Base-by-base conservation (phyloP, 2,113 vertebrate species). In the Amazona vittata region DNA sequence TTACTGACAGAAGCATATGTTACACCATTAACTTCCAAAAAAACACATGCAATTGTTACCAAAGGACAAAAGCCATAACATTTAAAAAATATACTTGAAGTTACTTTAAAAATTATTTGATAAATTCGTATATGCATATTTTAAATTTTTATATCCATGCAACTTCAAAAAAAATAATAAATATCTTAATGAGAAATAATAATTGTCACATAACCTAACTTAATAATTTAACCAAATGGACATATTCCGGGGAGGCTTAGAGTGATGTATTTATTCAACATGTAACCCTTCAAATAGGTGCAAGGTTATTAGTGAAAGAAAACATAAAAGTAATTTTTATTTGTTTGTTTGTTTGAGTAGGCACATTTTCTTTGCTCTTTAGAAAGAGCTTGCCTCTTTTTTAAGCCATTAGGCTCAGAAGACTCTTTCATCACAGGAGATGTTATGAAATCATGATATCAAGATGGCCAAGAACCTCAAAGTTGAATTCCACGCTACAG, bases 1-100 rank as follows among this genome's bases (percentile, higher is more conserved):
- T 94, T 94, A 89, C 77, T 96, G 91, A 96, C 95, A 97, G 90
- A 97, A 97, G 68, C 81, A 89, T 96, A 95, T 88, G 86, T 64
- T 91, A 68, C 53, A 77, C 22, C 65, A 87, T 76, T 97, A 96
- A 96, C 69, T 93, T 94, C 84, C 75, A 94, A 97, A 97, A 50
- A 97, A 98, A 90, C 82, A 93, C 5, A 6, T 60, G 86, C 70
- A 96, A 87, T 89, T 73, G 21, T 67, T 96, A 83, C 82, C 47
- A 80, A 91, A 95, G 77, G 55, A 94, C 29, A 82, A 97, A 91
- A 65, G 20, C 7, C 49, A 67, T 75, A 74, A 13, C 17, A 82
- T 88, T 89, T 83, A 8, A 75, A 91, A 97, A 93, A 74, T 5
- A 5, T 22, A 80, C 64, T 86, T 96, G 49, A 59, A 53, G 16